Conservation (phyloP, 2,113 vertebrate species). For the Propithecus coquereli region DNA sequence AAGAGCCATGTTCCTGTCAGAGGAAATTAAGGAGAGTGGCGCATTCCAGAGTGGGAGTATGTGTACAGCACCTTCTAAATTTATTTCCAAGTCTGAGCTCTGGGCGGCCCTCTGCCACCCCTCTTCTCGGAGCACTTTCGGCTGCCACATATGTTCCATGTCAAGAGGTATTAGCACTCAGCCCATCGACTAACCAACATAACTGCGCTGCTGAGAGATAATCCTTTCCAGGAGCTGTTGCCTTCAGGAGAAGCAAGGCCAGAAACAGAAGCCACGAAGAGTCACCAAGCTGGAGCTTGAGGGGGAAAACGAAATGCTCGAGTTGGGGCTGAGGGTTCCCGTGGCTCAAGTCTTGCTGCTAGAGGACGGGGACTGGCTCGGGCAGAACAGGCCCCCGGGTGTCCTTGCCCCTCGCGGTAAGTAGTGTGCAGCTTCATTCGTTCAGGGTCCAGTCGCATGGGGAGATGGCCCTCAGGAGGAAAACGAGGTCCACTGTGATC, state of each 20-base stretch:
- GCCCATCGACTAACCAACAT: background rate
- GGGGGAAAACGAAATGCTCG: fast-evolving
- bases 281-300: background rate
- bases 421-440: background rate
- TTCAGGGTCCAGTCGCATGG: background rate
- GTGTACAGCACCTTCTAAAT: background rate
- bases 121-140: background rate
- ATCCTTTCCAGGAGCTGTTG: slow-evolving; percentile 8
- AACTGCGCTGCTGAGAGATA: background rate
- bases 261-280: background rate
- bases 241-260: slow-evolving; percentile 19
- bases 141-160: slow-evolving; percentile 33
- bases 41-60: fast-evolving
- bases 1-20: background rate
- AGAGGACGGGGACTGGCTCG: background rate
- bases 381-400: background rate
- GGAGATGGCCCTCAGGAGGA: background rate
- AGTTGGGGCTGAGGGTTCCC: background rate
- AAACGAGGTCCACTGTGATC: background rate
- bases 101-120: background rate
- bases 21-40: background rate
- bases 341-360: background rate
- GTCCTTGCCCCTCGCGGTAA: background rate
- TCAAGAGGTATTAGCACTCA: slow-evolving; percentile 42
- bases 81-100: background rate